Evolutionary conservation across 2,797 vertebrate species (phyloP), one percentile per base, ranked within the genome.

Genomic region (Ambastaia sidthimunki): DNA sequence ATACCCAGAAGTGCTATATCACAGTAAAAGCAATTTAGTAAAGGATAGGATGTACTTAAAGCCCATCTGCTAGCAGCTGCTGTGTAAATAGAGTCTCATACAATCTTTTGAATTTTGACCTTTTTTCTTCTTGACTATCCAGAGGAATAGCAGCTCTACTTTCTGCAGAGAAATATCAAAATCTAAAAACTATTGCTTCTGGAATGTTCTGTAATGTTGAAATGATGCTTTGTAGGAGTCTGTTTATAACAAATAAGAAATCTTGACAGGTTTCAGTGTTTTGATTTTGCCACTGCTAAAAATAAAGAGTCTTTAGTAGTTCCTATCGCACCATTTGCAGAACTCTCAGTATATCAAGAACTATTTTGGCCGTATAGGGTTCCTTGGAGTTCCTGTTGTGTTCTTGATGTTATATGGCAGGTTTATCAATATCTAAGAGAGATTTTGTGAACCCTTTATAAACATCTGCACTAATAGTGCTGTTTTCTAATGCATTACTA

Each of bases 11-110:
- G 81, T 73, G 81, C 69, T 34, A 28, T 74, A 73, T 62, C 75
- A 73, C 28, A 63, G 75, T 78, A 68, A 74, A 80, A 82, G 81
- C 75, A 73, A 52, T 78, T 69, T 78, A 80, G 78, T 57, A 57
- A 73, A 60, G 70, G 37, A 55, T 54, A 80, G 78, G 69, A 73
- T 34, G 72, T 66, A 65, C 70, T 80, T 80, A 62, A 44, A 78
- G 67, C 67, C 76, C 76, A 71, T 78, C 77, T 79, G 77, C 68
- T 34, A 25, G 68, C 68, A 71, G 68, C 55, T 62, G 76, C 68
- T 50, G 76, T 66, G 77, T 65, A 72, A 72, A 80, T 73, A 79
- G 47, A 71, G 68, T n/a, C 57, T 63, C 31, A 50, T 13, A 54
- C 57, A 71, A 71, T 60, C 28, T 47, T 54, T 71, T 63, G 59